A percentile compares a stretch with the other conserved stretches of the same genome.
Conservation (phyloP, 2,797 vertebrate species). For the Menidia menidia region DNA sequence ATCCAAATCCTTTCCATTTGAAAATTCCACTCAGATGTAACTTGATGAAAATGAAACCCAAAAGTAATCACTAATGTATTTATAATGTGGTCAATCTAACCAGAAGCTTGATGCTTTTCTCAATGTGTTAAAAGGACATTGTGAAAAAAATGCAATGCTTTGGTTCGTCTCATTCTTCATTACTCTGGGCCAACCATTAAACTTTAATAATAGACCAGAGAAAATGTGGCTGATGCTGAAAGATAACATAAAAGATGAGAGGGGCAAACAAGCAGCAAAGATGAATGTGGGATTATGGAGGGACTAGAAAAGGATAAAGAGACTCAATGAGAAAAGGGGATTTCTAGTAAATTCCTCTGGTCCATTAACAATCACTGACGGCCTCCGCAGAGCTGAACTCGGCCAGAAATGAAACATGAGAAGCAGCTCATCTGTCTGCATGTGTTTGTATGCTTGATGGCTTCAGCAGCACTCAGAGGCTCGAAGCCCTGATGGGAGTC, state of each 20-base stretch:
- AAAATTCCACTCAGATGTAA: constrained; percentile 16
- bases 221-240: background rate
- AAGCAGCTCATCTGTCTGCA: constrained; percentile 36
- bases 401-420: constrained; percentile 14
- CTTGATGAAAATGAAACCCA: constrained; percentile 5
- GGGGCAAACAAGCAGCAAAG: background rate
- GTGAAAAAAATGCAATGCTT: background rate
- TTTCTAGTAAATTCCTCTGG: constrained; percentile 51
- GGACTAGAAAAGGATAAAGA: background rate
- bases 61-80: background rate
- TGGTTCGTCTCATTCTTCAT: background rate
- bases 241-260: constrained; percentile 1
- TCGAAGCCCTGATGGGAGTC: constrained; percentile 31
- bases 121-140: background rate
- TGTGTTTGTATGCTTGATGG: constrained; percentile 35
- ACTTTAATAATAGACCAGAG: background rate
- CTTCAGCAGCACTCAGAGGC: constrained; percentile 51
- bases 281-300: constrained; percentile 4
- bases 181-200: background rate
- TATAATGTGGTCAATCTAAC: background rate
- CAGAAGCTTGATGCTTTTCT: background rate
- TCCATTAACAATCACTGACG: constrained; percentile 54
- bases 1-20: constrained; percentile 33
- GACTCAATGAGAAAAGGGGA: constrained; percentile 6
- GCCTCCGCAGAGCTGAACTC: constrained; percentile 40